These are phyloP conservation scores for Drosophila pullipes DNA, from an alignment of 2,888 invertebrate species.

Conservation along the genomic window DNA sequence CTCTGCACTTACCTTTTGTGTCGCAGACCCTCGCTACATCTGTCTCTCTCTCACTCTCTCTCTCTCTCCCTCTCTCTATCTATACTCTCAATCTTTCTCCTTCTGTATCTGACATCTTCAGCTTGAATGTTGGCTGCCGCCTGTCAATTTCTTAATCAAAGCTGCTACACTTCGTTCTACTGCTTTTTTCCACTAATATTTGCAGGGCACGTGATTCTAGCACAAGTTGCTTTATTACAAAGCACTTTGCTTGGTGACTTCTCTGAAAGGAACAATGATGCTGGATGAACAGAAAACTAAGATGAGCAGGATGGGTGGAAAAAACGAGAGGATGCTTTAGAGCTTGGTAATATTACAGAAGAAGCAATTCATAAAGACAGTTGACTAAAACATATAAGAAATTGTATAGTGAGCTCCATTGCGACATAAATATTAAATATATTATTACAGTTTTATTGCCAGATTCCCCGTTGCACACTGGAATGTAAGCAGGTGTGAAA, in stretches of 20 bases:
- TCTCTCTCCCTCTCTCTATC: neutral
- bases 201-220: slow-evolving; percentile 33
- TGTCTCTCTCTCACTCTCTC: neutral
- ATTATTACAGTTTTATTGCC: neutral
- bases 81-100: neutral
- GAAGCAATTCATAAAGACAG: neutral
- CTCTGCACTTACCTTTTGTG: slow-evolving; percentile 34
- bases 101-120: slow-evolving; percentile 1
- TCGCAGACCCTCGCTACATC: neutral
- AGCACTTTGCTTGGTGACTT: slow-evolving; percentile 11
- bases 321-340: neutral
- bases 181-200: slow-evolving; percentile 12
- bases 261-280: neutral
- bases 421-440: neutral
- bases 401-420: neutral
- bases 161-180: slow-evolving; percentile 5
- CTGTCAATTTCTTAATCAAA: slow-evolving; percentile 59
- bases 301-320: too few relatives aligned
- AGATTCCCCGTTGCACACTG: neutral
- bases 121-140: slow-evolving; percentile 7
- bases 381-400: neutral
- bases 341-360: neutral
- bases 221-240: slow-evolving; percentile 36
- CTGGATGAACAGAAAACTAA: too few relatives aligned
- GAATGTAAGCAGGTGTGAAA: neutral